These are phyloP conservation scores for Panthera tigris DNA, from an alignment of 2,113 vertebrate genomes.

Conservation along the genomic window DNA sequence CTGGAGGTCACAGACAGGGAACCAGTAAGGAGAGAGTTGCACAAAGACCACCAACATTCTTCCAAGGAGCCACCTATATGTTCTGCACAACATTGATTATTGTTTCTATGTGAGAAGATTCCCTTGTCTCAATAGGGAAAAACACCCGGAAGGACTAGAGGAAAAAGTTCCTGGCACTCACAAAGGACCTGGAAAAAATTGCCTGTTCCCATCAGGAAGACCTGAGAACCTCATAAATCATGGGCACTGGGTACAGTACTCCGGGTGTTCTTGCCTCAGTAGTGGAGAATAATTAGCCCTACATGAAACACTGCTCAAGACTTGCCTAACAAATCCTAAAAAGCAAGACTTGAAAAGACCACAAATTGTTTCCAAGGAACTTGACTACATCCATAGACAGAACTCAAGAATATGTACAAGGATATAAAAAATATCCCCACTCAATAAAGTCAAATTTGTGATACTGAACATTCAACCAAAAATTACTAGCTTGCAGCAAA, in stretches of 20 bases:
- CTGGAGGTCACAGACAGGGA: not conserved
- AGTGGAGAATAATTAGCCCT: not conserved
- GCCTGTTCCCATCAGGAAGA: not conserved
- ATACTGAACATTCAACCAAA: slow-evolving; percentile 9
- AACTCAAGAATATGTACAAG: slow-evolving; percentile 20
- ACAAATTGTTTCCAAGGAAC: not conserved
- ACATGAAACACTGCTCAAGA: not conserved
- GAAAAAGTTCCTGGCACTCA: not conserved
- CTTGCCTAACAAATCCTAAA: not conserved
- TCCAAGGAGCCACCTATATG: not conserved
- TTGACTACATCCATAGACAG: not conserved
- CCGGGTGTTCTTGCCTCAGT: not conserved
- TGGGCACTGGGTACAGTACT: not conserved
- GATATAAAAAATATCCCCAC: not conserved
- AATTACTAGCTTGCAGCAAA: not conserved
- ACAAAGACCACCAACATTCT: not conserved
- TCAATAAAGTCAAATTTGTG: slow-evolving; percentile 19
- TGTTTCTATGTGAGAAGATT: not conserved
- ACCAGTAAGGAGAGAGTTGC: not conserved
- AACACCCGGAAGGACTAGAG: not conserved
- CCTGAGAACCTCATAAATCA: not conserved
- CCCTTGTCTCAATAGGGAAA: too few relatives aligned
- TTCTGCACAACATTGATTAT: not conserved
- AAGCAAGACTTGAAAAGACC: not conserved
- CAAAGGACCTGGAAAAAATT: not conserved